These are phyloP conservation scores for Scalopus aquaticus DNA, from an alignment of 2,113 vertebrate genomes.

Conservation along the genomic window DNA sequence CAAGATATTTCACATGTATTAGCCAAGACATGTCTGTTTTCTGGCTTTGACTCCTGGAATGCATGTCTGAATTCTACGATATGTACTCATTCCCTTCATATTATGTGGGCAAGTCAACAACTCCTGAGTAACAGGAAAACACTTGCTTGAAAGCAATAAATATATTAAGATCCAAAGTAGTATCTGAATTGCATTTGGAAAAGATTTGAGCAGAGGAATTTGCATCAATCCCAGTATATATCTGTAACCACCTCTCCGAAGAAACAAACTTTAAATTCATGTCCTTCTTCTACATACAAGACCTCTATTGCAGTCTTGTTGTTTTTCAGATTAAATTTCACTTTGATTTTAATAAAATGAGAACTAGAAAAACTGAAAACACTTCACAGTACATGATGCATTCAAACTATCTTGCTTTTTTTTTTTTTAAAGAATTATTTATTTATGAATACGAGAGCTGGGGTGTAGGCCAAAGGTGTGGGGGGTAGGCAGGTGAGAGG, in stretches of 20 bases:
- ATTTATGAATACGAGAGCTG: no score
- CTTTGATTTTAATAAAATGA: no score
- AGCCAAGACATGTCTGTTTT: constrained; percentile 1
- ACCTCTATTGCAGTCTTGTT: not conserved
- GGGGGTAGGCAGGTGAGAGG: no score
- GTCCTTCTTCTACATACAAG: not conserved
- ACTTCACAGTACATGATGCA: no score
- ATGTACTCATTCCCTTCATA: constrained; percentile 28
- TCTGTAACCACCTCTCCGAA: not conserved
- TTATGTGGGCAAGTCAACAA: constrained; percentile 14
- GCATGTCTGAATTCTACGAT: constrained; percentile 3
- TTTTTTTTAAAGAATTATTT: no score
- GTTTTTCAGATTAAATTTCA: no score
- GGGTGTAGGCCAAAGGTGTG: no score
- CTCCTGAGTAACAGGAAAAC: not conserved
- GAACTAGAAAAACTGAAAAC: no score
- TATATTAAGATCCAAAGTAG: not conserved
- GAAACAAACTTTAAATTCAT: not conserved
- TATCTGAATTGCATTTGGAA: not conserved
- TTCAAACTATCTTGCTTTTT: no score
- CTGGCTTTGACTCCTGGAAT: not conserved
- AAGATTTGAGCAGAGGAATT: not conserved
- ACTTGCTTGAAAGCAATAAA: constrained; percentile 17
- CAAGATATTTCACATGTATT: constrained; percentile 14
- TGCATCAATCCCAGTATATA: not conserved